Conservation (phyloP, 2,113 vertebrate genomes). For the Elgaria multicarinata region DNA sequence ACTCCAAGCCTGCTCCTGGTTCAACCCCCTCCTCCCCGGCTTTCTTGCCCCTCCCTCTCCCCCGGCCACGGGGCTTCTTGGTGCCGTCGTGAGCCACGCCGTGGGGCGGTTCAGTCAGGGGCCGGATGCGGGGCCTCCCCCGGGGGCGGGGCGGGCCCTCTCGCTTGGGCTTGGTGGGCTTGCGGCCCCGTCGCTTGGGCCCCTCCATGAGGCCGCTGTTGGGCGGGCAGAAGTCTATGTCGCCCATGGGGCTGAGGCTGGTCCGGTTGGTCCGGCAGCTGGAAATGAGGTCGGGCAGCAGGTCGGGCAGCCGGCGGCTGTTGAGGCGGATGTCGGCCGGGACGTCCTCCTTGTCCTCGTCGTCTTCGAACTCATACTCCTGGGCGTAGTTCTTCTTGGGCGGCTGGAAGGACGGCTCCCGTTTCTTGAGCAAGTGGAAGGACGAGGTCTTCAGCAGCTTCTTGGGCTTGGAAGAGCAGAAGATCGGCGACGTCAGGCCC, state of each 20-base stretch:
- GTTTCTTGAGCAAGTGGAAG: constrained; percentile 90
- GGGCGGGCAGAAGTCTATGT: constrained; percentile 89
- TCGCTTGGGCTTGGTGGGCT: constrained; percentile 90
- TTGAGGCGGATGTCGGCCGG: constrained; percentile 93
- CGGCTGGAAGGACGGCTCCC: constrained; percentile 86
- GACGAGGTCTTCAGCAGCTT: constrained; percentile 94
- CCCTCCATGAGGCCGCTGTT: constrained; percentile 84
- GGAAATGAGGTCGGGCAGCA: constrained; percentile 91
- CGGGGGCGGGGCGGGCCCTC: constrained; percentile 89
- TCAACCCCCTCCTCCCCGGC: constrained; percentile 56
- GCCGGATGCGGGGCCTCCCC: constrained; percentile 89
- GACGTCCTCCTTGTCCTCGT: constrained; percentile 91
- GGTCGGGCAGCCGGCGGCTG: constrained; percentile 87
- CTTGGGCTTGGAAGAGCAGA: constrained; percentile 94
- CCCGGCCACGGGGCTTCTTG: constrained; percentile 67
- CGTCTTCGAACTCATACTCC: constrained; percentile 94
- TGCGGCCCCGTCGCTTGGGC: constrained; percentile 89
- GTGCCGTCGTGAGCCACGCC: constrained; percentile 73
- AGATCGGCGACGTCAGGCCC: constrained; percentile 87
- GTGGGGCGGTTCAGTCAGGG: constrained; percentile 83
- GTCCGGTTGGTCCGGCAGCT: constrained; percentile 83
- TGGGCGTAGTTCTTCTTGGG: constrained; percentile 94
- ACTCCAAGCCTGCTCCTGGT: constrained; percentile 64
- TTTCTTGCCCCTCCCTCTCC: constrained; percentile 73
- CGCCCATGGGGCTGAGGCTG: constrained; percentile 88